Evolutionary conservation across 2,113 vertebrate species (phyloP), one percentile per base, ranked within the genome.

Genomic region (Crypturellus undulatus): DNA sequence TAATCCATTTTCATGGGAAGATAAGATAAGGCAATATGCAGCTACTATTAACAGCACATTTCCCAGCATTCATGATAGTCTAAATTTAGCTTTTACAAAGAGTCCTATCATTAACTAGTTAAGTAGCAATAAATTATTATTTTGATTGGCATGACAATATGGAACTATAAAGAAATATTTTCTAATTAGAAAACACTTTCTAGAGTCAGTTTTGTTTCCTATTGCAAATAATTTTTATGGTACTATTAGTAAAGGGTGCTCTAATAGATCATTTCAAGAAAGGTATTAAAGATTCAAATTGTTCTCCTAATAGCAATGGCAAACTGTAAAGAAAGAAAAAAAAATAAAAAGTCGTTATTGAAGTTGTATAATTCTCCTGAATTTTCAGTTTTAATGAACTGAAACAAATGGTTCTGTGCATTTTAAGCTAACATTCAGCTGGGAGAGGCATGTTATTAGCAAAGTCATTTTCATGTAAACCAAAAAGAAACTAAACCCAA

Each of bases 211-310:
- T 51, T 79, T 59, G 17, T 79, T 92, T 92, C 8, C 38, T 79
- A 60, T 73, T 38, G 80, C 70, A 95, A 89, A 72, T 67, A 59
- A 43, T 81, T 28, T 94, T 78, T 78, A 68, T 4, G 58, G 68
- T 90, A 36, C 8, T 22, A 89, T 20, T 54, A 24, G 6, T 59
- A 84, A 91, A 84, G 60, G 40, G 2, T 67, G 83, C 65, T 13
- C 10, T 32, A 85, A 9, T 24, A 78, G 52, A 79, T 75, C 9
- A 75, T 96, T 96, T 95, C 16, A 96, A 69, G 52, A 95, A 90
- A 58, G 70, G 93, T 71, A 58, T 30, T 85, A 84, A 78, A 6
- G 6, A 25, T 77, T 69, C 25, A 43, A 63, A 56, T 60, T 81
- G 25, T 89, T 84, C 30, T 87, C 68, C 43, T 51, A n/a, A 22